Percentiles rank a stretch among this genome's conserved stretches.
These are phyloP conservation scores for Lochmaea capreae DNA, from an alignment of 2,888 invertebrate genomes.

Conservation along the genomic window DNA sequence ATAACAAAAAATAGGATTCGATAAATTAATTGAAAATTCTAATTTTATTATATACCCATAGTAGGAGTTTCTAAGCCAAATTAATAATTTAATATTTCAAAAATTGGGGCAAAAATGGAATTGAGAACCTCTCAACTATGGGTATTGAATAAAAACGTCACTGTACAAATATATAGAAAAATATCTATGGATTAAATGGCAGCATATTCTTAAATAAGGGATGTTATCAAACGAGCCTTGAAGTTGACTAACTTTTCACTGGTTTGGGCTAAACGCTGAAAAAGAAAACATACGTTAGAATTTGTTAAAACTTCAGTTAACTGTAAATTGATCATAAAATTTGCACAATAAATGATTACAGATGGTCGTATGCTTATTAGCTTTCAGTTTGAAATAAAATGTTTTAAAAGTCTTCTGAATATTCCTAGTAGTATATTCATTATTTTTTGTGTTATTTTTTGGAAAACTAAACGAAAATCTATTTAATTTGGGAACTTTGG, in stretches of 20 bases:
- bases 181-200: conserved; percentile 35
- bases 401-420: too few species aligned
- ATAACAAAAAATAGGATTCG: conserved; percentile 49
- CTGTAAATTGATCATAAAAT: background rate
- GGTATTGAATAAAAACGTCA: conserved; percentile 10
- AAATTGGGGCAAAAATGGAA: conserved; percentile 3
- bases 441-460: too few species aligned
- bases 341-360: background rate
- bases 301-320: conserved; percentile 19
- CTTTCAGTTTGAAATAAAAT: too few species aligned
- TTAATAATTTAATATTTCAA: conserved; percentile 3
- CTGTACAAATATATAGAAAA: conserved; percentile 24
- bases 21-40: conserved; percentile 53
- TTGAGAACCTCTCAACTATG: conserved; percentile 14
- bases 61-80: background rate
- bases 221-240: conserved; percentile 91
- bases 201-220: conserved; percentile 77
- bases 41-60: conserved; percentile 20
- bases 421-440: too few species aligned
- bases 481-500: too few species aligned
- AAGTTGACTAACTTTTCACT: conserved; percentile 93
- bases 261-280: conserved; percentile 85
- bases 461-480: too few species aligned
- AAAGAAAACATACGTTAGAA: conserved; percentile 51
- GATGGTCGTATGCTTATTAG: too few species aligned